A percentile compares a stretch with the other conserved stretches of the same genome.
phyloP scores from a whole-genome alignment of 2,797 vertebrate genomes.

The Chelidonichthys spinosus region DNA sequence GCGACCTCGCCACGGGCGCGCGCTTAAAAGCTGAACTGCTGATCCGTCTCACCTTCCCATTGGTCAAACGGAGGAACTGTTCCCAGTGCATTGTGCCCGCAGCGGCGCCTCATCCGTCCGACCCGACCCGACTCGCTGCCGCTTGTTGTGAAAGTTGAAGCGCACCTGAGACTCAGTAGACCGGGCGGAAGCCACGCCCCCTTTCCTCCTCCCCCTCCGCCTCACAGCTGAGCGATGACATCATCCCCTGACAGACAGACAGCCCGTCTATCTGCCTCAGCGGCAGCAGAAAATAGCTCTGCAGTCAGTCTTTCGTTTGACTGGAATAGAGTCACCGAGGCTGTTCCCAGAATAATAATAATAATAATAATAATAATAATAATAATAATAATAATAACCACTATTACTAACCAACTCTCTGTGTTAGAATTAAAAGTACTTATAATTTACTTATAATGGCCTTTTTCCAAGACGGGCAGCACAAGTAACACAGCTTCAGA shows the following conservation, averaged over 20 bases:
- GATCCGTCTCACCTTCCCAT: constrained; percentile 82
- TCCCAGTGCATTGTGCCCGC: constrained; percentile 84
- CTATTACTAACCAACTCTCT: background rate
- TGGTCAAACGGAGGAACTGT: constrained; percentile 78
- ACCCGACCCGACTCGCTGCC: constrained; percentile 1
- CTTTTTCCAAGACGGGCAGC: too few relatives aligned
- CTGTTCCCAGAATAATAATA: background rate
- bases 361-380: background rate
- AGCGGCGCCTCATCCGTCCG: constrained; percentile 43
- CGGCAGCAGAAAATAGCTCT: constrained; percentile 36
- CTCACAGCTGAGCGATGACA: constrained; percentile 60
- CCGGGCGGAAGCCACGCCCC: constrained; percentile 49
- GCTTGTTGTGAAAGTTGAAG: constrained; percentile 77
- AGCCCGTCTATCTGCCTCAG: constrained; percentile 34
- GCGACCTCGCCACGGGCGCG: too few relatives aligned
- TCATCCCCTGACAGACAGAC: constrained; percentile 61
- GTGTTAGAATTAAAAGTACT: too few relatives aligned
- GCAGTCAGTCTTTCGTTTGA: background rate
- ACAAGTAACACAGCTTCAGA: too few relatives aligned
- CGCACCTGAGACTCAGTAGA: constrained; percentile 74
- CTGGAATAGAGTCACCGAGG: background rate
- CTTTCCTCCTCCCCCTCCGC: constrained; percentile 9
- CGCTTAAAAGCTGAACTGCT: too few relatives aligned
- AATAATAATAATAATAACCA: background rate
- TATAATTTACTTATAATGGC: too few relatives aligned